A percentile compares a stretch with the other conserved stretches of the same genome.
Evolutionary conservation across 2,797 vertebrate species (phyloP).

Genomic region (Acomys russatus): DNA sequence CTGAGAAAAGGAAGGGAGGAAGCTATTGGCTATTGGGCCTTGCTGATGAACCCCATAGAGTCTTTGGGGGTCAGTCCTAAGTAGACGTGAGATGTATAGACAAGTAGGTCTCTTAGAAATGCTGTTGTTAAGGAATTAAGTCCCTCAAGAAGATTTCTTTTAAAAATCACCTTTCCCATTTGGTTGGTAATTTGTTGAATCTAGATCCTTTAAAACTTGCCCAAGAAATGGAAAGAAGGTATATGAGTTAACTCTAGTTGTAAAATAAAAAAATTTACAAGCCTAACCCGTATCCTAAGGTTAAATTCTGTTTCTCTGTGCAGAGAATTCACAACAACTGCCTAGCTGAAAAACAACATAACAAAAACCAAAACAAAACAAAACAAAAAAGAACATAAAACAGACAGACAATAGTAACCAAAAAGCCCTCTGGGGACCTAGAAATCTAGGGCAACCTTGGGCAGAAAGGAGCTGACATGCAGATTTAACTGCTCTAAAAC

Average conservation of each 20-base stretch:
- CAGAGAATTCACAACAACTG: conserved; percentile 56
- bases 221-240: not conserved
- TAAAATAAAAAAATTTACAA: not conserved
- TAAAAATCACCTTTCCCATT: not conserved
- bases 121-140: conserved; percentile 11
- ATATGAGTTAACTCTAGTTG: not conserved
- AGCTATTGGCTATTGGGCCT: not conserved
- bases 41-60: not conserved
- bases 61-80: not conserved
- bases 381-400: not conserved
- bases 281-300: not conserved
- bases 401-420: not conserved
- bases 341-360: conserved; percentile 43
- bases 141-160: not conserved
- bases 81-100: not conserved
- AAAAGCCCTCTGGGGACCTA: not conserved
- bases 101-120: not conserved
- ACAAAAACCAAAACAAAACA: not conserved
- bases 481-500: conserved; percentile 64
- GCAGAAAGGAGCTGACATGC: conserved; percentile 32
- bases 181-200: conserved; percentile 35
- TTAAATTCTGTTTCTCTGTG: conserved; percentile 33
- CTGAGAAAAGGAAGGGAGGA: not conserved
- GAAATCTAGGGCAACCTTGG: conserved; percentile 47
- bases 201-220: conserved; percentile 55